Base-by-base conservation (phyloP, 2,797 vertebrate species). In the Sphaeramia orbicularis region DNA sequence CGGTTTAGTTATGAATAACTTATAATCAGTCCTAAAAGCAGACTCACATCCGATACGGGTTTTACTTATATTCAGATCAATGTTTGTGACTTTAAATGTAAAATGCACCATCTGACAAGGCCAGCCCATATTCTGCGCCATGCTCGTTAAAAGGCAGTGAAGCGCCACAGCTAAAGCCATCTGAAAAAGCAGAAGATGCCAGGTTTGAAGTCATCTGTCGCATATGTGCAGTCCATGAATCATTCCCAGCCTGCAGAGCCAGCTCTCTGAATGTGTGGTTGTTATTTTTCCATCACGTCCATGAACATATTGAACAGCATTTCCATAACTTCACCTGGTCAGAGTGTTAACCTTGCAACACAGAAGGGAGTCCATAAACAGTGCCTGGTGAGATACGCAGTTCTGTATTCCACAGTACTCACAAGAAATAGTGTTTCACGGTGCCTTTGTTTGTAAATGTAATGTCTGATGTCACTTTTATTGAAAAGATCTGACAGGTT, bases 261-360 rank as follows among this genome's bases (percentile, higher is more conserved):
- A 85, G 81, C 83, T 74, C 83, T 79, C 78, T 84, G 66, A 71
- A 62, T 66, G 43, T 69, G 65, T 54, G 53, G 40, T 75, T 86
- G 85, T 90, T 90, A 24, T 41, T 24, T 91, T 89, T 91, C 87
- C 78, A 88, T 89, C 78, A 76, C 64, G 78, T 55, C 63, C 37
- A 10, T 19, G 32, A 37, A 32, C 50, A 32, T 32, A 32, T 32
- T 32, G 30, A 32, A 87, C 76, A 76, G 49, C 73, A 80, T 90
- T 91, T 90, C 69, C 80, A 69, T 63, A 71, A 66, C 68, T 51
- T 68, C 56, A 74, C 67, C 38, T 81, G 70, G 63, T 59, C 16
- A 19, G 21, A 56, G 59, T 30, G 63, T 78, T 75, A 74, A 80
- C 74, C 72, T 85, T 78, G 68, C 47, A 70, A 44, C 63, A 59